Evolutionary conservation across 2,888 invertebrate species (phyloP).

Genomic region (Lepeophtheirus nordmannii): DNA sequence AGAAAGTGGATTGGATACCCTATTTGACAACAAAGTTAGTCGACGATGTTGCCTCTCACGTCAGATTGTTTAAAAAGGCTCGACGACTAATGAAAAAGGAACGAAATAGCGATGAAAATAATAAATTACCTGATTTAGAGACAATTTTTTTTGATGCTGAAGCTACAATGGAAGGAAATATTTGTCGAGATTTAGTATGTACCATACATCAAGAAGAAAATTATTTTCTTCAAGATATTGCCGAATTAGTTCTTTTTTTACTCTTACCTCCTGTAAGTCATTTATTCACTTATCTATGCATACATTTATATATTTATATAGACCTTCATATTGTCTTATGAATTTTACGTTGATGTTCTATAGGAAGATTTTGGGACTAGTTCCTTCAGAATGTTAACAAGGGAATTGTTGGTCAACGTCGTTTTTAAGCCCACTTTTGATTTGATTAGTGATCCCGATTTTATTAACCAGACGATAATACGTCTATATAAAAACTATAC

Average conservation of each 20-base stretch:
- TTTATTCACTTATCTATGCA: too few species aligned
- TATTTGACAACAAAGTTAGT: slow-evolving; percentile 69
- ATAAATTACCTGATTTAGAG: slow-evolving; percentile 39
- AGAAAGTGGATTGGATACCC: slow-evolving; percentile 76
- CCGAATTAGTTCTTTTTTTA: slow-evolving; percentile 63
- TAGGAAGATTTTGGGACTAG: slow-evolving; percentile 57
- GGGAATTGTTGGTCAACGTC: slow-evolving; percentile 59
- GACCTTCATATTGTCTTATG: too few species aligned
- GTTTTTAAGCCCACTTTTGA: slow-evolving; percentile 53
- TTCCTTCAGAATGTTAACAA: slow-evolving; percentile 55
- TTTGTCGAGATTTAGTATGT: slow-evolving; percentile 63
- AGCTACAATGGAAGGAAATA: slow-evolving; percentile 62
- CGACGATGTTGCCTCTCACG: slow-evolving; percentile 75
- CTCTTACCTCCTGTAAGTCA: slow-evolving; percentile 52
- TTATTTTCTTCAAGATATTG: slow-evolving; percentile 56
- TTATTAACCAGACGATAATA: slow-evolving; percentile 71
- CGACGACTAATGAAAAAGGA: slow-evolving; percentile 37
- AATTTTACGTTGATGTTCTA: neutral
- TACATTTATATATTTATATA: too few species aligned
- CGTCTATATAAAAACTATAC: slow-evolving; percentile 53
- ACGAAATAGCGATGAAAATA: slow-evolving; percentile 29
- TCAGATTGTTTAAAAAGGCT: slow-evolving; percentile 67
- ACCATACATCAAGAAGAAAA: slow-evolving; percentile 41
- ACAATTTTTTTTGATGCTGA: slow-evolving; percentile 77
- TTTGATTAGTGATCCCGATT: slow-evolving; percentile 70